These are phyloP conservation scores for Dendrocincla fuliginosa DNA, from an alignment of 2,797 vertebrate genomes.

Conservation along the genomic window DNA sequence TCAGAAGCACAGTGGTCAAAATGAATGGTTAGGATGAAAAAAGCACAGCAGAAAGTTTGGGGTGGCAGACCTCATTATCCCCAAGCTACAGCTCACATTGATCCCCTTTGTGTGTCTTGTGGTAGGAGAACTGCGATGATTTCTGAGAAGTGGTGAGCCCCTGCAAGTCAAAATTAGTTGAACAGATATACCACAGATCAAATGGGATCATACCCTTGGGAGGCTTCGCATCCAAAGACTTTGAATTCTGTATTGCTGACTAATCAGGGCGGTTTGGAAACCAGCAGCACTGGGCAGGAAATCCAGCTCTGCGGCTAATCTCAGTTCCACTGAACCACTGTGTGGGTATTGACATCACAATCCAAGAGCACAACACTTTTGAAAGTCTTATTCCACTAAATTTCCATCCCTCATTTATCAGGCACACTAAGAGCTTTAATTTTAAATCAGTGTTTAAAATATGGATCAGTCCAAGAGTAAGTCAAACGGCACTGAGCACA, in stretches of 20 bases:
- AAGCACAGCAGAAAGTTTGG: not conserved
- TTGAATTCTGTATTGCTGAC: not conserved
- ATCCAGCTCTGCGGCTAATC: not conserved
- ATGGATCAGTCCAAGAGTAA: not conserved
- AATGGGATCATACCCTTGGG: not conserved
- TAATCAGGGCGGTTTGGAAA: not conserved
- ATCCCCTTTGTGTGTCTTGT: not conserved
- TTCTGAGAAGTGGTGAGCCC: not conserved
- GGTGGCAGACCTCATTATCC: not conserved
- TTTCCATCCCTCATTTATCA: not conserved
- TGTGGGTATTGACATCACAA: not conserved
- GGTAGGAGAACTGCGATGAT: not conserved
- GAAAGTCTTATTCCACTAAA: not conserved
- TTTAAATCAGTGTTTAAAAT: not conserved
- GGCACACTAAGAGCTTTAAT: not conserved
- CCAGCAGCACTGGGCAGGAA: not conserved
- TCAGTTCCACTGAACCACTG: not conserved
- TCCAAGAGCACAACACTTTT: not conserved
- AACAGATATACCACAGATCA: not conserved
- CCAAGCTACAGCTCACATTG: not conserved
- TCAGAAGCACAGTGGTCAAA: not conserved
- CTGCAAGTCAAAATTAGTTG: not conserved
- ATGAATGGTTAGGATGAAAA: rapidly evolving
- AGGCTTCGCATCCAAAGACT: not conserved
- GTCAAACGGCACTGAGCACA: not conserved